Conservation (phyloP, 30 jellyfish, hydroid and myxozoan genomes). For the Turritopsis rubra region DNA sequence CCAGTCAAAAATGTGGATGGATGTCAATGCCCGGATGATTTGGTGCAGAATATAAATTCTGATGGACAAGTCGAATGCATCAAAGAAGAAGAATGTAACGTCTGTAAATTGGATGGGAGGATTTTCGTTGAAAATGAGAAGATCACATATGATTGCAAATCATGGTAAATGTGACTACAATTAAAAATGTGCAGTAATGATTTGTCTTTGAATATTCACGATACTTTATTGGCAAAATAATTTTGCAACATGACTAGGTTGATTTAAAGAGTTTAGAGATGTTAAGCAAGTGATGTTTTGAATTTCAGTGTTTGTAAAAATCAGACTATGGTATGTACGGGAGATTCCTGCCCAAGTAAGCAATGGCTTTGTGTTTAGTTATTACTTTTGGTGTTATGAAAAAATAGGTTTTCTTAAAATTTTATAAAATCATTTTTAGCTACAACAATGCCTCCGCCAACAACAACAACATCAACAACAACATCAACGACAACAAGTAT, state of each 20-base stretch:
- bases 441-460: background rate
- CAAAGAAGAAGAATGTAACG: constrained; percentile 40
- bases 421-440: background rate
- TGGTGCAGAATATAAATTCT: constrained; percentile 33
- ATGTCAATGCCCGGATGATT: constrained; percentile 72
- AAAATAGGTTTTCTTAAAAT: background rate
- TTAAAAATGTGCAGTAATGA: too few species aligned
- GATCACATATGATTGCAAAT: constrained; percentile 14
- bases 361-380: background rate
- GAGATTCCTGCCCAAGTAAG: constrained; percentile 2
- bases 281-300: too few species aligned
- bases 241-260: too few species aligned
- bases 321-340: constrained; percentile 2
- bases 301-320: constrained; percentile 8
- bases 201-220: too few species aligned
- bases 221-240: too few species aligned
- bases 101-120: constrained; percentile 43
- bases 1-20: constrained; percentile 55
- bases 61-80: constrained; percentile 44
- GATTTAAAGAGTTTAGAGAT: too few species aligned
- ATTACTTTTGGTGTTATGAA: background rate
- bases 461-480: constrained; percentile 14
- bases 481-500: background rate
- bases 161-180: constrained; percentile 8
- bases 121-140: constrained; percentile 4